Evolutionary conservation across 2,113 vertebrate species (phyloP).

Genomic region (Amblyopsis rosae): DNA sequence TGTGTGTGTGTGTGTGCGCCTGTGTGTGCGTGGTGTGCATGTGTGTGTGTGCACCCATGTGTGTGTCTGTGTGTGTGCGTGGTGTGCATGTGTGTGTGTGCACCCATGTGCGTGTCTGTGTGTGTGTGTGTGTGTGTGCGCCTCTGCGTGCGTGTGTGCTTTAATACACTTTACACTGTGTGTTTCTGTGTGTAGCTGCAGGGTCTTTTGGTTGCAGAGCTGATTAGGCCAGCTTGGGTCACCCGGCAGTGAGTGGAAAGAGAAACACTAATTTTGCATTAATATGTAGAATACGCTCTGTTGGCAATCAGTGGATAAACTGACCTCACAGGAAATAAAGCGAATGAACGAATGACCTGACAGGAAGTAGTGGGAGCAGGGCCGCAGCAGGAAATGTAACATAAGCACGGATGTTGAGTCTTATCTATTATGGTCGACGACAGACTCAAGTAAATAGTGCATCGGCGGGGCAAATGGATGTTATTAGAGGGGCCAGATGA

Average conservation of each 20-base stretch:
- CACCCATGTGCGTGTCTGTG: constrained; percentile 21
- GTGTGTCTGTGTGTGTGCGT: too few species aligned
- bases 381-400: constrained; percentile 30
- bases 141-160: constrained; percentile 28
- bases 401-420: constrained; percentile 5
- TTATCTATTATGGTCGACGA: not conserved
- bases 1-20: too few species aligned
- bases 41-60: too few species aligned
- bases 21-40: too few species aligned
- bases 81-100: not conserved
- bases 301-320: constrained; percentile 47
- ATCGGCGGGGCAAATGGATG: too few species aligned
- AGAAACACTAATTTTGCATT: constrained; percentile 43
- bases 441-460: not conserved
- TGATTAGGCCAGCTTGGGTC: constrained; percentile 72
- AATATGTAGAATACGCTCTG: constrained; percentile 48
- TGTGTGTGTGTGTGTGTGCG: constrained; percentile 23
- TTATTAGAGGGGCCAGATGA: too few species aligned
- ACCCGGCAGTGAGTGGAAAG: constrained; percentile 47
- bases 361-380: not conserved
- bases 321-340: constrained; percentile 28
- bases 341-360: too few species aligned
- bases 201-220: constrained; percentile 50
- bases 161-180: constrained; percentile 11
- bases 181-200: constrained; percentile 31